Conservation (phyloP, 1,140 invertebrate genomes). For the Sarcophaga peregrina region DNA sequence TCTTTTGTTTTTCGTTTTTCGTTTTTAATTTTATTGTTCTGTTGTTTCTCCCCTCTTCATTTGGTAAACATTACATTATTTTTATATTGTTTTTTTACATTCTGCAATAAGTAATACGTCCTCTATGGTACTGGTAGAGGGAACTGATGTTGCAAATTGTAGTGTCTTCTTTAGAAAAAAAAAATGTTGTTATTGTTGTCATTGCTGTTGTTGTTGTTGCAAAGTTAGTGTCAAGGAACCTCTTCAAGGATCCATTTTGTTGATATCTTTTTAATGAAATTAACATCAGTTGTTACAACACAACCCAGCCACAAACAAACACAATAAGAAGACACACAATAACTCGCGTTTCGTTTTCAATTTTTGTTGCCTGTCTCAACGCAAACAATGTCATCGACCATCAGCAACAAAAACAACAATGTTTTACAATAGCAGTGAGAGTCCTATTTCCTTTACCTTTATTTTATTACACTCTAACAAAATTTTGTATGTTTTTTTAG, state of each 20-base stretch:
- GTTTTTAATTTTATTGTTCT: neutral
- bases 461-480: too few species aligned
- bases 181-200: neutral
- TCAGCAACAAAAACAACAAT: too few species aligned
- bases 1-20: neutral
- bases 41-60: neutral
- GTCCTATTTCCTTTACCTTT: too few species aligned
- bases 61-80: neutral
- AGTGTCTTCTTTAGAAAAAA: too few species aligned
- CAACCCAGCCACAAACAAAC: neutral
- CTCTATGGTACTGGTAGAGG: too few species aligned
- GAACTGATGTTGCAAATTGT: too few species aligned
- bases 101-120: too few species aligned
- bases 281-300: neutral
- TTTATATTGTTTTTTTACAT: too few species aligned
- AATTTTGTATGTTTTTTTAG: too few species aligned
- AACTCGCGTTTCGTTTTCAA: neutral
- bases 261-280: slow-evolving; percentile 27
- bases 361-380: neutral
- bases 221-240: slow-evolving; percentile 13
- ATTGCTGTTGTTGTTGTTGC: neutral
- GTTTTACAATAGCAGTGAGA: too few species aligned
- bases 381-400: neutral
- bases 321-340: neutral
- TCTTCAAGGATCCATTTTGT: slow-evolving; percentile 21